These are phyloP conservation scores for Zaprionus gabonicus DNA, from an alignment of 1,140 invertebrate genomes.

Conservation along the genomic window DNA sequence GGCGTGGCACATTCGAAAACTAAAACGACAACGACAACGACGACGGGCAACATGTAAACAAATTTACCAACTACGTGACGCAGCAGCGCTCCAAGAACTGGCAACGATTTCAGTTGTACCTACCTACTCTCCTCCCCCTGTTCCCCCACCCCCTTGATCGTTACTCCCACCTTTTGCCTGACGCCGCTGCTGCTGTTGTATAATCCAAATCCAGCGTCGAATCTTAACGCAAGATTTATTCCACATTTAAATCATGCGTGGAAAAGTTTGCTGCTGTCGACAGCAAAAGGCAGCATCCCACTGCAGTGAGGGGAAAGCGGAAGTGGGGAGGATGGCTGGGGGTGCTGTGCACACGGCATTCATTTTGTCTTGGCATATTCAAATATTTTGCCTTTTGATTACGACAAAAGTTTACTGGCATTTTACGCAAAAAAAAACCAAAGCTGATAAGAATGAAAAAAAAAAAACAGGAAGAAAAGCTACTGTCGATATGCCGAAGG, in stretches of 20 bases:
- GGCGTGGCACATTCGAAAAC: conserved; percentile 46
- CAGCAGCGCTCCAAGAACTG: conserved; percentile 49
- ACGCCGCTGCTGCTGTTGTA: conserved; percentile 25
- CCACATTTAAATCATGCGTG: conserved; percentile 81
- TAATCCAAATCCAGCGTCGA: conserved; percentile 66
- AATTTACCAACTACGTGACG: conserved; percentile 79
- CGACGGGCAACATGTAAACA: conserved; percentile 72
- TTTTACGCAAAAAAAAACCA: conserved; percentile 31
- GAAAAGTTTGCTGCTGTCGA: conserved; percentile 65
- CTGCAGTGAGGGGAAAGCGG: not conserved
- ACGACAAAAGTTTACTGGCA: conserved; percentile 66
- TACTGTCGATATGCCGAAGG: too few relatives aligned
- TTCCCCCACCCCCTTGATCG: conserved; percentile 7
- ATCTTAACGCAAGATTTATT: conserved; percentile 81
- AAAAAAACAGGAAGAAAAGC: too few relatives aligned
- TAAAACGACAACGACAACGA: conserved; percentile 25
- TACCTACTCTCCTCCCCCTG: not conserved
- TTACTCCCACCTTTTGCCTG: conserved; percentile 26
- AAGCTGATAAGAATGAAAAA: conserved; percentile 13
- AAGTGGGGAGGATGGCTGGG: too few relatives aligned
- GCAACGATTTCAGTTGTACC: conserved; percentile 29
- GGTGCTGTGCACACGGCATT: conserved; percentile 50
- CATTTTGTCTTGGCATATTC: conserved; percentile 73
- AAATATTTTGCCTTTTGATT: conserved; percentile 80
- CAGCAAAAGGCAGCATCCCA: conserved; percentile 47